phyloP scores from a whole-genome alignment of 2,797 vertebrate genomes.

The Myiotriccus ornatus region DNA sequence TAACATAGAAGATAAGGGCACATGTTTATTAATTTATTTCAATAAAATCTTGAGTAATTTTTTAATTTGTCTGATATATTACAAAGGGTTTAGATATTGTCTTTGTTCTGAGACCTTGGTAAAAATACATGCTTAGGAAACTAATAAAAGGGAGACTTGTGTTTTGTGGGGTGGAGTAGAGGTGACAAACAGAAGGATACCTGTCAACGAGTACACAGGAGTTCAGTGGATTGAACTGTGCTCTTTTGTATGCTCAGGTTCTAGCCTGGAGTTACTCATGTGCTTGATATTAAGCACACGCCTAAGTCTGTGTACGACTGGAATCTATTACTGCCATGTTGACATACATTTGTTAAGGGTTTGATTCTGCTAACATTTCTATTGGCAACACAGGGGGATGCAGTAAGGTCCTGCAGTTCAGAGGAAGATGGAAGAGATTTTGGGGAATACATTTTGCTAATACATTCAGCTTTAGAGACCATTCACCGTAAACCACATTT shows the following conservation, averaged over 20 bases:
- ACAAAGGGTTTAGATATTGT: neutral
- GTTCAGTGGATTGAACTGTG: conserved; percentile 37
- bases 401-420: neutral
- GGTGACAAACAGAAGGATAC: conserved; percentile 38
- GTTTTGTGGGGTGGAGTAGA: neutral
- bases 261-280: conserved; percentile 68
- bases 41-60: neutral
- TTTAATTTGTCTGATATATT: neutral
- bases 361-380: conserved; percentile 44
- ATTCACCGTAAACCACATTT: conserved; percentile 25
- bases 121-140: neutral
- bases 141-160: neutral
- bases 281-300: conserved; percentile 55
- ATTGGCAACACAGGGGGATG: neutral
- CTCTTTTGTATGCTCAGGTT: conserved; percentile 66
- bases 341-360: conserved; percentile 57
- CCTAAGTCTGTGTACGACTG: conserved; percentile 22
- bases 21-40: neutral
- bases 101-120: neutral
- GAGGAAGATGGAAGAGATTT: conserved; percentile 35
- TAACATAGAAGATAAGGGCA: neutral
- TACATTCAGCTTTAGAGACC: neutral
- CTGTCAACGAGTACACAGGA: conserved; percentile 35
- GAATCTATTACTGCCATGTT: conserved; percentile 65
- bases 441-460: neutral